These are phyloP conservation scores for Xestoiulus laeticollis DNA, from an alignment of 2,888 invertebrate genomes.

Conservation along the genomic window DNA sequence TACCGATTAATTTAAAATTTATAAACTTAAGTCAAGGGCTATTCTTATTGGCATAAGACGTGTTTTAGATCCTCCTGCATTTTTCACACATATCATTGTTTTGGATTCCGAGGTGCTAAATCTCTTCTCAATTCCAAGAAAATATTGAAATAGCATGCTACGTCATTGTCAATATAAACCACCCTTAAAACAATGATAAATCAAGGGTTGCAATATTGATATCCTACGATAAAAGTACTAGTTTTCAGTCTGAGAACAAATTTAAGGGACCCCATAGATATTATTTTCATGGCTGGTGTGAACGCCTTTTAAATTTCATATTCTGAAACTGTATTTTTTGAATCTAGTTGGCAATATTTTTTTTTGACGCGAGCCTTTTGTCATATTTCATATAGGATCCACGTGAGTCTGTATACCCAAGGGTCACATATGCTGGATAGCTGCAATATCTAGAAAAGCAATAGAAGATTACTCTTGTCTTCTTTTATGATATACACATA, in stretches of 20 bases:
- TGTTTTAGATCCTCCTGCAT: background rate
- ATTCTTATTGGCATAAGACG: background rate
- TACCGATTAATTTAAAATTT: background rate
- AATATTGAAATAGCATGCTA: background rate
- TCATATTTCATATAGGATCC: conserved; percentile 43
- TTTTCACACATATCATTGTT: background rate
- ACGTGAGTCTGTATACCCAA: background rate
- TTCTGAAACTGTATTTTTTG: conserved; percentile 16
- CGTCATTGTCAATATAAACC: background rate
- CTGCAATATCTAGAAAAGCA: background rate
- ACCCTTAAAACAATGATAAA: background rate
- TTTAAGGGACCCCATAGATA: background rate
- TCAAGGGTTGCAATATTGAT: conserved; percentile 5
- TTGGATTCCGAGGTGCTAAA: background rate
- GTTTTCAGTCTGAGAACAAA: background rate
- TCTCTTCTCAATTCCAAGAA: background rate
- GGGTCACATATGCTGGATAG: conserved; percentile 38
- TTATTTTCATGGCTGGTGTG: background rate
- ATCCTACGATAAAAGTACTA: background rate
- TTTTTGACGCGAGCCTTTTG: conserved; percentile 22
- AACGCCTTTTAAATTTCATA: conserved; percentile 7
- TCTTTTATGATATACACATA: conserved; percentile 46
- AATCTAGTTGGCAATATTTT: conserved; percentile 23
- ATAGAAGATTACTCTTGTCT: conserved; percentile 40
- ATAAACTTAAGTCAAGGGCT: background rate